Evolutionary conservation across 1,140 invertebrate genomes (phyloP).

Genomic region (Tetranychus urticae): DNA sequence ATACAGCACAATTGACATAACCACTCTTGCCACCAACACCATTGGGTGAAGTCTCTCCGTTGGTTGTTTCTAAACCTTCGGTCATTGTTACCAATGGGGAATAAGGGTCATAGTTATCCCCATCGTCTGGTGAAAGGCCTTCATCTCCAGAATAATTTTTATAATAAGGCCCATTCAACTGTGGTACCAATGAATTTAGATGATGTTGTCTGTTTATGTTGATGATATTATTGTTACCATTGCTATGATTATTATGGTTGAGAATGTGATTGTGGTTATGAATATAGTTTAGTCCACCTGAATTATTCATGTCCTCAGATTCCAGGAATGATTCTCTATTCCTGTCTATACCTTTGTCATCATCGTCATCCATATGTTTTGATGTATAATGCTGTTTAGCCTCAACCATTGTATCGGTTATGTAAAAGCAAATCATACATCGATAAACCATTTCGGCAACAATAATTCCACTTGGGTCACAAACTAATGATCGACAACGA

Average conservation of each 20-base stretch:
- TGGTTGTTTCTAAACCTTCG: neutral
- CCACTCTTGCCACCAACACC: neutral
- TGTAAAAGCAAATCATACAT: slow-evolving; percentile 3
- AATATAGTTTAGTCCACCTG: neutral
- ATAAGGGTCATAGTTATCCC: neutral
- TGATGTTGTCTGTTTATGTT: neutral
- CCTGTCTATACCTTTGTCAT: neutral
- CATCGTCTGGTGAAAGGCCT: neutral
- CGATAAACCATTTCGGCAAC: slow-evolving; percentile 7
- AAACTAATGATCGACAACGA: slow-evolving; percentile 1
- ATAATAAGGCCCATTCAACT: neutral
- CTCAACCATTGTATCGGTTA: slow-evolving; percentile 1
- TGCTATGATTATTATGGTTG: too few relatives aligned
- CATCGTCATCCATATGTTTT: slow-evolving; percentile 2
- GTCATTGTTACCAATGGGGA: neutral
- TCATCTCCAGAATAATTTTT: neutral
- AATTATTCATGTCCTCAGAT: neutral
- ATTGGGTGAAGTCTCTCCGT: neutral
- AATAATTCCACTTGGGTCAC: slow-evolving; percentile 4
- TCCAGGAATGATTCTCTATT: neutral
- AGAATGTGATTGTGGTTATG: neutral
- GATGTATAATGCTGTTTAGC: neutral
- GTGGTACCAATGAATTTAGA: neutral
- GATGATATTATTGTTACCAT: too few relatives aligned
- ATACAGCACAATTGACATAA: slow-evolving; percentile 9